Percentiles rank a stretch among this genome's conserved stretches.
phyloP scores from a whole-genome alignment of 2,113 vertebrate species.

The Neogobius melanostomus region DNA sequence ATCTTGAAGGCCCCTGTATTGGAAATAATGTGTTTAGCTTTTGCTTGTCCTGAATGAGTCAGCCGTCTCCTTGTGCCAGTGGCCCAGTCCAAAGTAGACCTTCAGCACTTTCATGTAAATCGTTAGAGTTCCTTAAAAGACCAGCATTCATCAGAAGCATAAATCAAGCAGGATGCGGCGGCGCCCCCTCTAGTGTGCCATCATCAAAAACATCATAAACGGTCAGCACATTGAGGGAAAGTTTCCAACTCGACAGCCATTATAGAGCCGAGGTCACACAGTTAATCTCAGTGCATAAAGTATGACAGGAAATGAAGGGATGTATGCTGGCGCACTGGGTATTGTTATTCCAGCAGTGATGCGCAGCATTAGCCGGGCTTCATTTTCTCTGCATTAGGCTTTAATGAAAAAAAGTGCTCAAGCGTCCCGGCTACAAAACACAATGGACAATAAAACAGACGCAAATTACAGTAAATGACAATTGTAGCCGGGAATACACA shows the following conservation, averaged over 20 bases:
- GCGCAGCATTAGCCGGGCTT: slow-evolving; percentile 1
- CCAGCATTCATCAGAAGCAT: slow-evolving; percentile 53
- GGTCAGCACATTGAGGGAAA: slow-evolving; percentile 31
- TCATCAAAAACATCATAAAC: slow-evolving; percentile 56
- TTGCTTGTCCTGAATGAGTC: slow-evolving; percentile 64
- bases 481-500: not conserved
- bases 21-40: slow-evolving; percentile 44
- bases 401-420: not conserved
- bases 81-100: slow-evolving; percentile 53
- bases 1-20: slow-evolving; percentile 11
- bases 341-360: slow-evolving; percentile 21
- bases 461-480: slow-evolving; percentile 13
- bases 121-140: slow-evolving; percentile 51
- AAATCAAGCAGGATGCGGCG: slow-evolving; percentile 34
- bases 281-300: slow-evolving; percentile 18
- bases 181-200: slow-evolving; percentile 15
- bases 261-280: slow-evolving; percentile 32
- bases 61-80: slow-evolving; percentile 45
- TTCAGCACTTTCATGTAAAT: slow-evolving; percentile 63
- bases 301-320: slow-evolving; percentile 30
- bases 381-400: slow-evolving; percentile 1
- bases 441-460: slow-evolving; percentile 10
- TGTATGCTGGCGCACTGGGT: slow-evolving; percentile 3
- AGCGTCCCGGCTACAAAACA: not conserved
- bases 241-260: slow-evolving; percentile 24